Evolutionary conservation across 2,113 vertebrate species (phyloP), one percentile per base, ranked within the genome.

Genomic region (Melierax canorus): DNA sequence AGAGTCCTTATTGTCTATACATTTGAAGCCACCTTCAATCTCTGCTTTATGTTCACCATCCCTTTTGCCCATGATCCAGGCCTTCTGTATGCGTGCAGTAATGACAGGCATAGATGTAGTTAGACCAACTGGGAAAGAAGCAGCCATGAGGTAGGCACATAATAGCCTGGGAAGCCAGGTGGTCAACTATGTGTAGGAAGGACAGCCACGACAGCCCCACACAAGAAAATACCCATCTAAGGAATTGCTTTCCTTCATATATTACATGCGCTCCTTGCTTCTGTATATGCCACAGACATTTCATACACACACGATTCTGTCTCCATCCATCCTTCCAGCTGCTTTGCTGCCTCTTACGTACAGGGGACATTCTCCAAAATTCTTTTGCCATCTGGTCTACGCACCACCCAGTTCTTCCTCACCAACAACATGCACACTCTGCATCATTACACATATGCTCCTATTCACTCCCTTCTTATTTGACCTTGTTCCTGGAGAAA

Each of bases 191-290:
- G 6, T 8, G 14, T 23, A 27, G 51, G 38, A 76, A 66, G 15
- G 24, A 20, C 15, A 75, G 26, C 29, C 53, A 38, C 0, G 0
- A 53, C 30, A 62, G 67, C 17, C 20, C 39, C 26, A 11, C 22
- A 11, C 23, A 50, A 55, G 34, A 88, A 80, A 88, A 91, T 11
- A 76, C 13, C 9, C 41, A 46, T 32, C 14, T 51, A 66, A 72
- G 43, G 58, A 72, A 72, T 6, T 32, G n/a, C 38, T 39, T 72
- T 83, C 43, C 43, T 63, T 72, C n/a, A 26, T 17, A 4, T 14
- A 7, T 50, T 22, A 18, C 29, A 53, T 1, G 1, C 17, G 9
- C 3, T 12, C 12, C 50, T 75, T 76, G 43, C 32, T 72, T 50
- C 66, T 72, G 24, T 29, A 38, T 29, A 1, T 43, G 45, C 30